These are phyloP conservation scores for Quiscalus mexicanus DNA, from an alignment of 2,113 vertebrate species.

Conservation along the genomic window DNA sequence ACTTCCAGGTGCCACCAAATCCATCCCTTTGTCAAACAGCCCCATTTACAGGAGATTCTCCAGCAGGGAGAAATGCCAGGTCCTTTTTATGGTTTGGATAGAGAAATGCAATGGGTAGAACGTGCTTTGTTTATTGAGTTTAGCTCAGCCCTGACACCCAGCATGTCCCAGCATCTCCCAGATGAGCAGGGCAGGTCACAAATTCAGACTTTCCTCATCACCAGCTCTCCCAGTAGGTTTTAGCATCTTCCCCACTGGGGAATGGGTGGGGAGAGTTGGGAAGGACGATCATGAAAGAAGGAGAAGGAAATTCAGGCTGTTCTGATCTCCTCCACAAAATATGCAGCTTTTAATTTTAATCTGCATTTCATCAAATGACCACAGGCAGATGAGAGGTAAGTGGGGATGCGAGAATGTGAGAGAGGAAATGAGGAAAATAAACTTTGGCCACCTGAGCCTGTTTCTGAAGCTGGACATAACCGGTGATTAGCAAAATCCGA, in stretches of 20 bases:
- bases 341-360: not conserved
- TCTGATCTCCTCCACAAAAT: not conserved
- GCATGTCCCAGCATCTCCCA: not conserved
- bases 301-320: not conserved
- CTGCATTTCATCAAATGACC: not conserved
- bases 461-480: constrained; percentile 6
- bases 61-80: not conserved
- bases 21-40: not conserved
- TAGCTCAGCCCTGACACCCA: not conserved
- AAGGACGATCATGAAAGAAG: not conserved
- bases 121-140: not conserved
- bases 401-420: not conserved
- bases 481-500: not conserved
- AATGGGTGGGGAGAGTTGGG: not conserved
- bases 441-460: not conserved
- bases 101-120: not conserved
- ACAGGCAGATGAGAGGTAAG: not conserved
- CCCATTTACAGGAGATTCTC: not conserved
- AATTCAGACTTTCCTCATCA: not conserved
- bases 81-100: not conserved
- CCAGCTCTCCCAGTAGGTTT: not conserved
- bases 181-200: not conserved
- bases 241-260: not conserved
- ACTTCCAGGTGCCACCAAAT: not conserved
- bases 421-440: not conserved